These are phyloP conservation scores for Panurus biarmicus DNA, from an alignment of 2,113 vertebrate species.

Conservation along the genomic window DNA sequence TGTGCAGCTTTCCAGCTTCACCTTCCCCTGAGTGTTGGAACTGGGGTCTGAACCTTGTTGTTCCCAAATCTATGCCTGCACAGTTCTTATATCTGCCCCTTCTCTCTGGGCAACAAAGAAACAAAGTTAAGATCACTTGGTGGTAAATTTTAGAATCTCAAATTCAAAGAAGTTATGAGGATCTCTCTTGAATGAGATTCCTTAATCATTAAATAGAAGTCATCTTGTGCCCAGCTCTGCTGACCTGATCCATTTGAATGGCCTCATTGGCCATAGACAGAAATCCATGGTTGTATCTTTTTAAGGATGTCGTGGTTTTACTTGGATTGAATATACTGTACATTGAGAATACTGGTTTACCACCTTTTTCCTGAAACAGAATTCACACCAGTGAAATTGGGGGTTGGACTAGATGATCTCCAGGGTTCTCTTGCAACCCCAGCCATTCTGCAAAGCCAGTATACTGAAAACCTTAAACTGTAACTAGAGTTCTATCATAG, in stretches of 20 bases:
- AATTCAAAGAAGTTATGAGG: background rate
- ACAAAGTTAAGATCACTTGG: background rate
- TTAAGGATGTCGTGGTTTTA: background rate
- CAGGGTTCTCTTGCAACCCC: background rate
- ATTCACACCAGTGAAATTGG: background rate
- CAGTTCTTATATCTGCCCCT: background rate
- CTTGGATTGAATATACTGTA: background rate
- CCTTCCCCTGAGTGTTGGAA: background rate
- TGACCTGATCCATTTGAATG: background rate
- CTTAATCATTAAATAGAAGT: background rate
- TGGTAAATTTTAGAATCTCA: background rate
- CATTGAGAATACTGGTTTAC: background rate
- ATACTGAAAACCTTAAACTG: background rate
- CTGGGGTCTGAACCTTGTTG: accelerated
- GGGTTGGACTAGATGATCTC: background rate
- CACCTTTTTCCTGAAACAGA: background rate
- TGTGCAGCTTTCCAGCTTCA: background rate
- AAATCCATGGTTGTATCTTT: background rate
- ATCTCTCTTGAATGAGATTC: background rate
- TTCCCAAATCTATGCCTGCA: background rate
- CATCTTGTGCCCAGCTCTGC: background rate
- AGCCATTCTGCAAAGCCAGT: background rate
- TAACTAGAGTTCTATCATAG: background rate
- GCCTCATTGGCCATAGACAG: background rate
- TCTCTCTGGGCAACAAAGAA: background rate